These are phyloP conservation scores for Nibea albiflora DNA, from an alignment of 2,113 vertebrate genomes.

Conservation along the genomic window DNA sequence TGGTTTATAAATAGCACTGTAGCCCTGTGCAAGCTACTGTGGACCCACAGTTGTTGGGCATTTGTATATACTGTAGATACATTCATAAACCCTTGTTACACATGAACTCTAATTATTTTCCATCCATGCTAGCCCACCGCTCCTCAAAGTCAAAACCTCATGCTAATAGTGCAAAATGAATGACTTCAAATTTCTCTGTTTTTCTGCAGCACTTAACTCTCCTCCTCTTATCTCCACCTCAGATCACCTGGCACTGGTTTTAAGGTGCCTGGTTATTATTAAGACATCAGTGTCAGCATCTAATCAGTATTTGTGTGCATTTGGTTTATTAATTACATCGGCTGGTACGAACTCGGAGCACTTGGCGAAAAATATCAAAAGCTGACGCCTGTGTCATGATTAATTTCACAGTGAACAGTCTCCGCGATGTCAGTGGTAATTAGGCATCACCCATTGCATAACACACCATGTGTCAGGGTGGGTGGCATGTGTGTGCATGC, in stretches of 20 bases:
- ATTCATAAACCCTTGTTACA: conserved; percentile 27
- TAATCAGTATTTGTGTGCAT: conserved; percentile 74
- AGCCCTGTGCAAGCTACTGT: conserved; percentile 50
- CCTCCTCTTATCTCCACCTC: conserved; percentile 1
- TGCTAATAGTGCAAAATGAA: conserved; percentile 29
- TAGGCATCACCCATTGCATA: conserved; percentile 86
- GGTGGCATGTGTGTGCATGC: conserved; percentile 72
- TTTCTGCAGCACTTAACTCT: conserved; percentile 25
- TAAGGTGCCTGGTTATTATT: conserved; percentile 57
- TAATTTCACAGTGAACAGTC: conserved; percentile 86
- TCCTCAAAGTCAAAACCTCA: conserved; percentile 36
- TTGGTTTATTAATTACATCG: conserved; percentile 79
- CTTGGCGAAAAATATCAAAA: conserved; percentile 78
- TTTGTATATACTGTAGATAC: conserved; percentile 24
- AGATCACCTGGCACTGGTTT: conserved; percentile 45
- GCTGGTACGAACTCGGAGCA: conserved; percentile 76
- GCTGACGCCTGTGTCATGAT: conserved; percentile 85
- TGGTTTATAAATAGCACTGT: conserved; percentile 70
- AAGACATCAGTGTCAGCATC: conserved; percentile 67
- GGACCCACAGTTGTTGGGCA: conserved; percentile 57
- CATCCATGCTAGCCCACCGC: neutral
- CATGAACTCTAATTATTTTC: conserved; percentile 47
- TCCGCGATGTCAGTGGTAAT: conserved; percentile 86
- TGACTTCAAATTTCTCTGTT: conserved; percentile 27
- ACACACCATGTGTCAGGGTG: conserved; percentile 87